Evolutionary conservation across 1,140 invertebrate genomes (phyloP), one percentile per base, ranked within the genome.

Genomic region (Drepana arcuata): DNA sequence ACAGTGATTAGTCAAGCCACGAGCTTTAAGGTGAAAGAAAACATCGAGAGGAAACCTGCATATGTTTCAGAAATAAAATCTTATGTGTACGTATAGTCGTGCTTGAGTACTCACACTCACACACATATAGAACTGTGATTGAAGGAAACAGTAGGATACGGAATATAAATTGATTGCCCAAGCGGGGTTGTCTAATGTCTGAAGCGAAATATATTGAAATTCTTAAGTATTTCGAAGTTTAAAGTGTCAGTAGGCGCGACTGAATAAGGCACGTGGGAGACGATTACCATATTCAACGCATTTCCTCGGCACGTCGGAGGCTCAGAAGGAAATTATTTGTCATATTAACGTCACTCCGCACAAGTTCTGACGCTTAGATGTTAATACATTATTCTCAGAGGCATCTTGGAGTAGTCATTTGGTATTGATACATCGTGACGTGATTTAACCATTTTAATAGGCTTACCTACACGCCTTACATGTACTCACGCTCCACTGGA

Each of bases 261-360:
- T 49, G 45, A 48, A 47, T 45, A 58, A 61, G 55, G 48, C 60
- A 61, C 68, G 45, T 49, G 61, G 71, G 71, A 58, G 65, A 60
- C 62, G 54, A 72, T 75, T 72, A 71, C 50, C 71, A 71, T 75
- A 75, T 75, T 72, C 66, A 63, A 69, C 66, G 53, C 65, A 64
- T 70, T 75, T 66, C 65, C 53, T 48, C 51, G 50, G 41, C 46
- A 32, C 57, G 46, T 56, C 48, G 47, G 34, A 52, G 49, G 63
- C 71, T 65, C 63, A 47, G 42, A 45, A 59, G 60, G 60, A 65
- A 70, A 74, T 74, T 66, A 72, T 72, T 72, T 75, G 71, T 75
- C 71, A 75, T 72, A 75, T 75, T 75, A 75, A 75, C 62, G 71
- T 75, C 71, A 72, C 56, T 67, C 55, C 39, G 15, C 43, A 26